phyloP scores from a whole-genome alignment of 2,113 vertebrate genomes.

The Callorhinus ursinus region DNA sequence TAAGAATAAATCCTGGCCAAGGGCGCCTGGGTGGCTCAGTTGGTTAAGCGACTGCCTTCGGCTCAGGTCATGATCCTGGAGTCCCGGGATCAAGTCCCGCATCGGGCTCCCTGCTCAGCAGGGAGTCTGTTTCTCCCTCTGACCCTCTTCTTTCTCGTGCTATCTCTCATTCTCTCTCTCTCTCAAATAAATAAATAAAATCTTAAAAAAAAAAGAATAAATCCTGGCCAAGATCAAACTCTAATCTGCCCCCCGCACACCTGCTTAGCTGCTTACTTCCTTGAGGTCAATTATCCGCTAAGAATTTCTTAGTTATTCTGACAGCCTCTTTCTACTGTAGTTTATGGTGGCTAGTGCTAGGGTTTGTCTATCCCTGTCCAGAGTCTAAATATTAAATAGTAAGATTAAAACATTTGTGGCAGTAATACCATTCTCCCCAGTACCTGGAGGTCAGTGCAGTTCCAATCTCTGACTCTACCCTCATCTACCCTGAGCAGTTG shows the following conservation, averaged over 20 bases:
- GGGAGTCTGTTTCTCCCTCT: too few relatives aligned
- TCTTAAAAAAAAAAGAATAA: slow-evolving; percentile 23
- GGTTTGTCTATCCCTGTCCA: neutral
- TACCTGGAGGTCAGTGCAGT: neutral
- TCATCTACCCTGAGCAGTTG: neutral
- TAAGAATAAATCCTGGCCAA: slow-evolving; percentile 58
- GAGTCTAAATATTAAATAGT: slow-evolving; percentile 43
- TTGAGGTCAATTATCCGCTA: neutral
- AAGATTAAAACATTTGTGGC: slow-evolving; percentile 11
- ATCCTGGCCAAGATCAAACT: slow-evolving; percentile 53
- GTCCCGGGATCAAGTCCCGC: too few relatives aligned
- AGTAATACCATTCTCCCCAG: neutral
- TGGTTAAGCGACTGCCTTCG: too few relatives aligned
- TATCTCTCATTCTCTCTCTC: too few relatives aligned
- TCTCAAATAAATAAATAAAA: too few relatives aligned
- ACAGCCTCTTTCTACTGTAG: neutral
- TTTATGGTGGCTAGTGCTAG: neutral
- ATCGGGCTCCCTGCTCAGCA: too few relatives aligned
- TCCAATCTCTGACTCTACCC: neutral
- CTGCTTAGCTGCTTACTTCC: neutral
- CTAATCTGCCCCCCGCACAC: neutral
- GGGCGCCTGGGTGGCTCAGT: neutral
- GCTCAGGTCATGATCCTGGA: too few relatives aligned
- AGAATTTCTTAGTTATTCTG: slow-evolving; percentile 51
- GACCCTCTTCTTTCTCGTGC: too few relatives aligned